Conservation (phyloP, 2,113 vertebrate genomes). For the Cyrtonyx montezumae region DNA sequence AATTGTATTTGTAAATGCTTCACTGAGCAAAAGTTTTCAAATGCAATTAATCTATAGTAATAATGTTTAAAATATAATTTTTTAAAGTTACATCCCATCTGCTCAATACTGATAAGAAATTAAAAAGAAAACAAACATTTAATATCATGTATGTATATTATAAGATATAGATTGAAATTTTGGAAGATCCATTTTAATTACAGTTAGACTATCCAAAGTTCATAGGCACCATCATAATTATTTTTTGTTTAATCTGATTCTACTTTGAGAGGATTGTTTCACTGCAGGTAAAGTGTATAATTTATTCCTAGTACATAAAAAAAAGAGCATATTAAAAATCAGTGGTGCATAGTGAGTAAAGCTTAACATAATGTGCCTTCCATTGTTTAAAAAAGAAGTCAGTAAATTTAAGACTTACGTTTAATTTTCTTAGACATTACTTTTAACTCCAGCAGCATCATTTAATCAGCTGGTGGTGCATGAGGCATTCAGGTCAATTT, state of each 20-base stretch:
- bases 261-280: slow-evolving; percentile 18
- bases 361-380: slow-evolving; percentile 6
- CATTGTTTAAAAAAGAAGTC: slow-evolving; percentile 55
- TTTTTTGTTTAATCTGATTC: slow-evolving; percentile 67
- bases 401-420: slow-evolving; percentile 56
- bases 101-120: slow-evolving; percentile 81
- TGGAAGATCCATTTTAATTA: slow-evolving; percentile 57
- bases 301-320: slow-evolving; percentile 48
- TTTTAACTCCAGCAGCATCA: slow-evolving; percentile 39
- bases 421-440: slow-evolving; percentile 60
- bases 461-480: slow-evolving; percentile 26
- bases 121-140: slow-evolving; percentile 71
- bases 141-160: slow-evolving; percentile 48
- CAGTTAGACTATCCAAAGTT: slow-evolving; percentile 26
- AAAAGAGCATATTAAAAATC: slow-evolving; percentile 59
- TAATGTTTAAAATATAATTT: slow-evolving; percentile 78
- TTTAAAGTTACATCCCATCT: slow-evolving; percentile 77
- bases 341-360: slow-evolving; percentile 48
- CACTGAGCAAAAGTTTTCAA: slow-evolving; percentile 77
- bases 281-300: slow-evolving; percentile 48
- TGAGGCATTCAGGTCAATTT: slow-evolving; percentile 35
- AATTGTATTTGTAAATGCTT: slow-evolving; percentile 78
- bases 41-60: slow-evolving; percentile 75
- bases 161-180: slow-evolving; percentile 58
- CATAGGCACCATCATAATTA: slow-evolving; percentile 33